These are phyloP conservation scores for Brachyrhaphis roseni DNA, from an alignment of 2,797 vertebrate genomes.

Conservation along the genomic window DNA sequence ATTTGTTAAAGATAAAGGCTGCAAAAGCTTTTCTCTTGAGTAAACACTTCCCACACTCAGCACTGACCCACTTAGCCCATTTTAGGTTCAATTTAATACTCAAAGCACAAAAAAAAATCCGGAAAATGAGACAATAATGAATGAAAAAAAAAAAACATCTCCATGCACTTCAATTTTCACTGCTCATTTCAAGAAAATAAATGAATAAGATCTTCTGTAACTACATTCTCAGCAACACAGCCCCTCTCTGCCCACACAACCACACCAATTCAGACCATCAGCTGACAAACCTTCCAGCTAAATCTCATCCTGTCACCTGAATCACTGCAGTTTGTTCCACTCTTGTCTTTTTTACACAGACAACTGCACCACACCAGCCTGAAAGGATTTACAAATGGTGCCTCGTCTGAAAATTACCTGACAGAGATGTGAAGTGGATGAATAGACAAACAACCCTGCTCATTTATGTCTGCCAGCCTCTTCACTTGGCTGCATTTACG, in stretches of 20 bases:
- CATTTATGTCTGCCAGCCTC: background rate
- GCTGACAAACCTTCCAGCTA: background rate
- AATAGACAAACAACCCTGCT: background rate
- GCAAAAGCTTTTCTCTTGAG: background rate
- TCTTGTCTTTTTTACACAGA: background rate
- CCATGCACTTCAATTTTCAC: background rate
- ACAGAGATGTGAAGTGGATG: background rate
- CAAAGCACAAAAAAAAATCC: background rate
- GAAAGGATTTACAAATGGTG: background rate
- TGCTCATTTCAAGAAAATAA: background rate
- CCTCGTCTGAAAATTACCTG: constrained; percentile 1
- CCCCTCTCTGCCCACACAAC: background rate
- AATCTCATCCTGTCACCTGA: constrained; percentile 2
- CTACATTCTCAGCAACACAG: background rate
- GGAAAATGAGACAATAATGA: background rate
- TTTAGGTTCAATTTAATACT: background rate
- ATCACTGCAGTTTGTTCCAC: background rate
- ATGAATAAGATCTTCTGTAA: background rate
- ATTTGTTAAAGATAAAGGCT: background rate
- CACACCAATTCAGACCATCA: background rate
- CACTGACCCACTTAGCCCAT: background rate
- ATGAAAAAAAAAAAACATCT: background rate
- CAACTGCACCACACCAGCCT: background rate
- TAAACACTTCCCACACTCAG: background rate
- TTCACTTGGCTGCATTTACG: background rate